These are phyloP conservation scores for Amazona finschi DNA, from an alignment of 2,797 vertebrate genomes.

Conservation along the genomic window DNA sequence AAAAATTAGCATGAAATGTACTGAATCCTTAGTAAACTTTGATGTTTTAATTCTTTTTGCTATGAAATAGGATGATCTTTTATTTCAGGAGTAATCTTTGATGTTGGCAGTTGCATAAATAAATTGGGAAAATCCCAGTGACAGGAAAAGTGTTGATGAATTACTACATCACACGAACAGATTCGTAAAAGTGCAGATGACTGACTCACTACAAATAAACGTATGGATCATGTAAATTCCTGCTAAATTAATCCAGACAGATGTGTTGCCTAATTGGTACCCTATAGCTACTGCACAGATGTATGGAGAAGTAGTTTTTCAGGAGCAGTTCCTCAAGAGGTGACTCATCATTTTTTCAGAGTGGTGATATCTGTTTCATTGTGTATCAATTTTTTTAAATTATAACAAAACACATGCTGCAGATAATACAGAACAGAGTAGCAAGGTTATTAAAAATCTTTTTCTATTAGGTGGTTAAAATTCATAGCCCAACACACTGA, in stretches of 20 bases:
- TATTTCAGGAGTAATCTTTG: constrained; percentile 46
- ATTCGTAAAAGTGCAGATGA: not conserved
- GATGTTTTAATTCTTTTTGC: constrained; percentile 40
- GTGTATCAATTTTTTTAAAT: not conserved
- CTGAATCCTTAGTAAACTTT: constrained; percentile 2
- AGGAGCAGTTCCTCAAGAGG: not conserved
- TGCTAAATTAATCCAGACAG: not conserved
- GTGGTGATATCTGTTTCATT: not conserved
- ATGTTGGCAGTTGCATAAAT: constrained; percentile 30
- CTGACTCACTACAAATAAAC: not conserved
- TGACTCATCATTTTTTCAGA: not conserved
- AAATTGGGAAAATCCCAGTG: constrained; percentile 24
- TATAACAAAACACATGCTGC: not conserved
- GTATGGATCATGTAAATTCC: not conserved
- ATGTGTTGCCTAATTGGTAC: not conserved
- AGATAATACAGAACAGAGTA: not conserved
- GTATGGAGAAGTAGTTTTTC: not conserved
- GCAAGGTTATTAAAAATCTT: not conserved
- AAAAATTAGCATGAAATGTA: constrained; percentile 24
- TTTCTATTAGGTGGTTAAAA: not conserved
- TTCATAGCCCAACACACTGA: not conserved
- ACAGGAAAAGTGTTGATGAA: not conserved
- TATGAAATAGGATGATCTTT: constrained; percentile 21
- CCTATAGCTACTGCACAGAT: not conserved
- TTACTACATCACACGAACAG: not conserved